Base-by-base conservation (phyloP, 2,888 invertebrate species). In the Drosophila melanosoma region DNA sequence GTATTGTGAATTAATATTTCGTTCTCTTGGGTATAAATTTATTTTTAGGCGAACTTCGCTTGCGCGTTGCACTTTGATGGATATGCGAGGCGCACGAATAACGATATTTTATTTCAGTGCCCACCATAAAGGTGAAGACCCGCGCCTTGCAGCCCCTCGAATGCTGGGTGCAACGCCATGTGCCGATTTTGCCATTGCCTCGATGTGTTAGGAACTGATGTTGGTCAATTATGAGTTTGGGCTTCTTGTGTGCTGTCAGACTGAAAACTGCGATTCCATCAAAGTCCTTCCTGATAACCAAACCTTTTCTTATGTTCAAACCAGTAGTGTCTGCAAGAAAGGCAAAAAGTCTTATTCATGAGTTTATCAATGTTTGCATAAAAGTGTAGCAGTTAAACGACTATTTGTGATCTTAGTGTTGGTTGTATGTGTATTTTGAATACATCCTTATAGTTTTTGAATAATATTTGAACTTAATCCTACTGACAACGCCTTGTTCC, bases 81-180 rank as follows among this genome's bases (percentile, higher is more conserved):
- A 53, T 57, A 56, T 91, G 90, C 11, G 79, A 64, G 33, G 86
- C 80, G 73, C 83, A 80, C 12, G 80, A 83, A 53, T 85, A 73
- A 23, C 79, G 83, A 69, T 89, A 91, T 67, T 81, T 85, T 23
- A 91, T 73, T 48, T 85, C 82, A 5, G 68, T 56, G 8, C 81
- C 87, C 23, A 81, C 70, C 68, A 70, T 67, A n/a, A 77, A 81
- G 2, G 85, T 82, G 0, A 69, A 52, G 0, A 74, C 84, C 0
- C 84, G 58, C 1, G 87, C 87, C 38, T 81, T 84, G 58, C 84
- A 87, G 1, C 87, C 84, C 45, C 79, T 73, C 20, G 79, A 76
- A 45, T 87, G 85, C n/a, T 83, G 68, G 67, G 68, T 69, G 51
- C 87, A 84, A 15, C 84, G 87, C 84, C 84, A 84, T 7, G 82